phyloP scores from a whole-genome alignment of 2,113 vertebrate genomes.

The Sylvilagus bachmani region DNA sequence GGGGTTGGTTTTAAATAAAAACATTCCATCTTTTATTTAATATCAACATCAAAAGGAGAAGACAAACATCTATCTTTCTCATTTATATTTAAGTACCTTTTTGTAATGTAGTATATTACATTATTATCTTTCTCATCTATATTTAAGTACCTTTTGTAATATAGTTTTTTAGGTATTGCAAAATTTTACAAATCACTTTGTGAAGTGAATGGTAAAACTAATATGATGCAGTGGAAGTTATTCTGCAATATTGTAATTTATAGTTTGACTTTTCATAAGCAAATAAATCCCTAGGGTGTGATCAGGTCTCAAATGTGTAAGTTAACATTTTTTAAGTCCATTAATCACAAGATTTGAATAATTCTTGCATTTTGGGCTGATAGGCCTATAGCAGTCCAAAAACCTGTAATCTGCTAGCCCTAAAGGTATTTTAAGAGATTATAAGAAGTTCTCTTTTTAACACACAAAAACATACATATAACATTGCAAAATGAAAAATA shows the following conservation, averaged over 20 bases:
- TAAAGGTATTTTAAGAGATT: conserved; percentile 42
- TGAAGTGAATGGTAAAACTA: conserved; percentile 80
- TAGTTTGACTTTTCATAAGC: conserved; percentile 87
- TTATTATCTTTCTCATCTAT: conserved; percentile 75
- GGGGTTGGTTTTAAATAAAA: conserved; percentile 75
- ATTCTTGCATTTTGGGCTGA: conserved; percentile 57
- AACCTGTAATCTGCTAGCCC: not conserved
- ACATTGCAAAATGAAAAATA: conserved; percentile 29
- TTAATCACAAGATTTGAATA: conserved; percentile 85
- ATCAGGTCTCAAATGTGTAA: conserved; percentile 86
- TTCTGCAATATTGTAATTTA: conserved; percentile 88
- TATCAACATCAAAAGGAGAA: conserved; percentile 75
- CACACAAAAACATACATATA: fast-evolving
- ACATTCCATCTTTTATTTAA: conserved; percentile 56
- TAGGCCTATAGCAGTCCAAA: not conserved
- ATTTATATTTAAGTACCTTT: conserved; percentile 83
- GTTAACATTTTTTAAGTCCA: conserved; percentile 81
- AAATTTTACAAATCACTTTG: conserved; percentile 85
- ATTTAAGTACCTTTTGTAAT: conserved; percentile 81
- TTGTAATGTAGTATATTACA: conserved; percentile 72
- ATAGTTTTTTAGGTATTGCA: conserved; percentile 84
- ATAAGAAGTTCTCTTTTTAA: not conserved
- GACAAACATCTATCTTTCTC: conserved; percentile 76
- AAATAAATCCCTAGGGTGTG: conserved; percentile 87
- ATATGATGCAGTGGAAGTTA: conserved; percentile 84